Evolutionary conservation across 2,113 vertebrate genomes (phyloP), one percentile per base, ranked within the genome.

Genomic region (Neofelis nebulosa): DNA sequence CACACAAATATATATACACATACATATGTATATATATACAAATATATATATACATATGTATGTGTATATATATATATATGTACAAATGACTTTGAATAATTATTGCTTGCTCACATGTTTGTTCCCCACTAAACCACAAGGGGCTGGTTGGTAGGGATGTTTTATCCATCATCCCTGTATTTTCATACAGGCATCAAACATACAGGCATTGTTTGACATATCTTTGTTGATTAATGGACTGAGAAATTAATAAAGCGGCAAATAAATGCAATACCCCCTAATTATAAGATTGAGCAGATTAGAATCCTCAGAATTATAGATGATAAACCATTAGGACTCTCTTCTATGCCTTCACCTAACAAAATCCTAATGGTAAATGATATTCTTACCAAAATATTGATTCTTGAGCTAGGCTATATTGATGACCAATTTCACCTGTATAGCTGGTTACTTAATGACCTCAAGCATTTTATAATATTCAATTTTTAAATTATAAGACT

Each of bases 351-450:
- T 92, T 45, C 11, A 50, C 8, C 68, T 52, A n/a, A 4, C 9
- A 38, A n/a, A 85, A 88, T 80, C 19, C 25, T 93, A 2, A 68
- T 38, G 3, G 61, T 25, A 71, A 45, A 5, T 61, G 18, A 63
- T 5, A 23, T 93, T 38, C 4, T 90, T 95, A 83, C 10, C 29
- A 93, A 95, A 94, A 85, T 91, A 82, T 48, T 84, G n/a, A 91
- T 93, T 87, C n/a, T 66, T 82, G 7, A 89, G 11, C 50, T 66
- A 93, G 89, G 36, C 63, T 79, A 45, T 69, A 61, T 57, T 92
- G 15, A 45, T 92, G 89, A 81, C 25, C 73, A 11, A 7, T 84
- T 90, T 92, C 12, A 50, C 45, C 33, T 66, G 25, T 16, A 50
- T 52, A 55, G 16, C 15, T 81, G 13, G 76, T 80, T 84, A 36